Evolutionary conservation across 1,140 invertebrate genomes (phyloP).

Genomic region (Heliothis virescens): DNA sequence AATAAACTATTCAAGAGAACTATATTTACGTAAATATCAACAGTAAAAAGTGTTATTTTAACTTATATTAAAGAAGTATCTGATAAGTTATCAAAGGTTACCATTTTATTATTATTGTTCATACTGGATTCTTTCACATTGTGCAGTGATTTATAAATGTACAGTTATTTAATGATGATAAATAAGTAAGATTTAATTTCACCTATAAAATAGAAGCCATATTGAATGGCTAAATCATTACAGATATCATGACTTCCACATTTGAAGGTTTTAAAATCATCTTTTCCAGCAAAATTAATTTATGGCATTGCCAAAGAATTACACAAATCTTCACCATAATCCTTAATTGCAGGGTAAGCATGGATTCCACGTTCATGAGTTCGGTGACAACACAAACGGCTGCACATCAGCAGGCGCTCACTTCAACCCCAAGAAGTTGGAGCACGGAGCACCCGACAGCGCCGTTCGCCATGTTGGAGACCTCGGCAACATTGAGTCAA

Average conservation of each 20-base stretch:
- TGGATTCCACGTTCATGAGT: constrained; percentile 99
- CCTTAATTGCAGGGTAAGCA: constrained; percentile 86
- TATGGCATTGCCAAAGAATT: too few relatives aligned
- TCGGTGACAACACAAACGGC: constrained; percentile 98
- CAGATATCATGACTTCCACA: too few relatives aligned
- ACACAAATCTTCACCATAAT: too few relatives aligned
- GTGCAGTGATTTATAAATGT: too few relatives aligned
- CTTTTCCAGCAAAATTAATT: too few relatives aligned
- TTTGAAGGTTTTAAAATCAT: too few relatives aligned
- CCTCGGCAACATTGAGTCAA: constrained; percentile 95
- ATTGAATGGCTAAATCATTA: too few relatives aligned
- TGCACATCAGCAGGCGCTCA: constrained; percentile 98
- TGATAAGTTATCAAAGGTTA: not conserved
- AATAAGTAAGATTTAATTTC: too few relatives aligned
- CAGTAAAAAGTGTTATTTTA: too few relatives aligned
- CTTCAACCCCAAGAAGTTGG: constrained; percentile 95
- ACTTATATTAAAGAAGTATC: too few relatives aligned
- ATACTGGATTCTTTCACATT: not conserved
- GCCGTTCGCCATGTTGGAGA: constrained; percentile 95
- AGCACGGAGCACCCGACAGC: constrained; percentile 94
- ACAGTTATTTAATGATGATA: too few relatives aligned
- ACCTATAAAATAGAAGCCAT: too few relatives aligned
- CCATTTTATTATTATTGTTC: not conserved
- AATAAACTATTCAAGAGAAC: not conserved
- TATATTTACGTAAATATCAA: not conserved